phyloP scores from a whole-genome alignment of 2,888 invertebrate genomes.

The Azorinus chamasolen region DNA sequence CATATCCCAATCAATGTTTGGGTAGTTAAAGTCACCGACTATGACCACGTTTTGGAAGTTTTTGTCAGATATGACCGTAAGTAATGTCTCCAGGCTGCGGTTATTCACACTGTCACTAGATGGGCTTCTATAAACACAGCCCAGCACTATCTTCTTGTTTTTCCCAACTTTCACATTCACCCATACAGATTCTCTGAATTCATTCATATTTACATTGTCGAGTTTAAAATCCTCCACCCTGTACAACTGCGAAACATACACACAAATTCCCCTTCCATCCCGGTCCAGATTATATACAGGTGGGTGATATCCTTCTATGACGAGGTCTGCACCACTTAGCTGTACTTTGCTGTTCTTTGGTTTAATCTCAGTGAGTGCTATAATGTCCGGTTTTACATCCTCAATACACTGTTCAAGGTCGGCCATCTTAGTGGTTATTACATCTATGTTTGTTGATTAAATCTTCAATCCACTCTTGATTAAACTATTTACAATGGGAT shows the following conservation, averaged over 20 bases:
- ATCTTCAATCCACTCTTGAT: not conserved
- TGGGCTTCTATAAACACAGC: not conserved
- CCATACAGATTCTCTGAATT: not conserved
- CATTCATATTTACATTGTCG: not conserved
- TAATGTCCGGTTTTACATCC: constrained; percentile 1
- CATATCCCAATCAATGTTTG: constrained; percentile 7
- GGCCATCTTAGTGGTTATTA: not conserved
- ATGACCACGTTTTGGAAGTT: not conserved
- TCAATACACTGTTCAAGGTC: constrained; percentile 2
- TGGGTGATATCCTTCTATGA: constrained; percentile 7
- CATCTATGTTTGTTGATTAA: not conserved
- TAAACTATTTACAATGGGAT: constrained; percentile 4
- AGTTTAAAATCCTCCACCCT: constrained; percentile 3
- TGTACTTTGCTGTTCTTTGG: constrained; percentile 1
- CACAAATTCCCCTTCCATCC: constrained; percentile 5
- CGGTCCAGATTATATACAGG: constrained; percentile 1
- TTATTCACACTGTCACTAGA: not conserved
- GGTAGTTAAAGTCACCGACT: constrained; percentile 13
- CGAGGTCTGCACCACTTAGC: not conserved
- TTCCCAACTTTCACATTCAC: not conserved
- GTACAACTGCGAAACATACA: not conserved
- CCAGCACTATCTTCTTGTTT: not conserved
- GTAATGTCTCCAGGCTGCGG: not conserved
- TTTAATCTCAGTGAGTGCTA: not conserved
- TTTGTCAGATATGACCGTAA: too few species aligned